These are phyloP conservation scores for Oopsacas minuta DNA, from an alignment of 37 sponge, comb jelly and placozoan genomes.

Conservation along the genomic window DNA sequence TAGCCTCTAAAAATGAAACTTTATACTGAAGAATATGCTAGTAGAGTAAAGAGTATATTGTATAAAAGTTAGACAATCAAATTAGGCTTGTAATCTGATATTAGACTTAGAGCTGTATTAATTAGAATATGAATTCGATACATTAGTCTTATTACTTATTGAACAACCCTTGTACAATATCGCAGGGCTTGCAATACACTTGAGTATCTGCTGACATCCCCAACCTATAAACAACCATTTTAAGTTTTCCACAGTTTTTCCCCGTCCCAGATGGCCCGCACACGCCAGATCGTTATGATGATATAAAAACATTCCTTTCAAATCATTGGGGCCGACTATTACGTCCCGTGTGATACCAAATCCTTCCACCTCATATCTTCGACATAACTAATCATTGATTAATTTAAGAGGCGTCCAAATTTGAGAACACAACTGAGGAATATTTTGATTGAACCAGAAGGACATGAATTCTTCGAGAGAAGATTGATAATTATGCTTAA, in stretches of 20 bases:
- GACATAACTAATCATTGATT: slow-evolving; percentile 19
- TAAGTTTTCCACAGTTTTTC: not conserved
- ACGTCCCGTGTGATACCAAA: not conserved
- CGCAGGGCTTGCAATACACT: slow-evolving; percentile 21
- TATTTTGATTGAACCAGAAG: not conserved
- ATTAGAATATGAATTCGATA: too few species aligned
- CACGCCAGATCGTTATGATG: slow-evolving; percentile 3
- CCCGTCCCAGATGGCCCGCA: slow-evolving; percentile 38
- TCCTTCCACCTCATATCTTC: slow-evolving; percentile 1
- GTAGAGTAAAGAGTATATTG: too few species aligned
- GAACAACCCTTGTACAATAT: too few species aligned
- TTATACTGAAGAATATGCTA: too few species aligned
- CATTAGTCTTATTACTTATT: too few species aligned
- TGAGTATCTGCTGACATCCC: slow-evolving; percentile 24
- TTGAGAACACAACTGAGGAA: slow-evolving; percentile 17
- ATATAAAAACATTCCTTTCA: slow-evolving; percentile 10
- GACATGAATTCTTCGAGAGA: not conserved
- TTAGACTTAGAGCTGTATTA: too few species aligned
- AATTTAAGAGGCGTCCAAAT: slow-evolving; percentile 21
- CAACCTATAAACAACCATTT: slow-evolving; percentile 20
- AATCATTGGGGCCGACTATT: not conserved
- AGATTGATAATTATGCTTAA: not conserved
- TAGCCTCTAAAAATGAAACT: too few species aligned
- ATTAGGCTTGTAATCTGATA: too few species aligned
- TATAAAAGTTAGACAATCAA: too few species aligned